Evolutionary conservation across 2,113 vertebrate genomes (phyloP).

Genomic region (Naja naja): DNA sequence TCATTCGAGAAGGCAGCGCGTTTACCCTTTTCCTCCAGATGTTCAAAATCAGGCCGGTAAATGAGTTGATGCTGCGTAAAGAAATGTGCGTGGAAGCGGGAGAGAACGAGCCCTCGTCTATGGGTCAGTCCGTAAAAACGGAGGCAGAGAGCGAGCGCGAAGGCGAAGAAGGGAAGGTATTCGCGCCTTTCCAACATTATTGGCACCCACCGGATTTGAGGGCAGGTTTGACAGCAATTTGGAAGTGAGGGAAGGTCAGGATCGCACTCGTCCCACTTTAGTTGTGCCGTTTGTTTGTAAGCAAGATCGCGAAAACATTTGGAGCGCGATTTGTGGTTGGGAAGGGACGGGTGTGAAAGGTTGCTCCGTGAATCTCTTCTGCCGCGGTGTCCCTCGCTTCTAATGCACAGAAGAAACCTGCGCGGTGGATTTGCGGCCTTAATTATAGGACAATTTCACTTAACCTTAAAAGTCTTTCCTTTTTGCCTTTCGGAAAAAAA

Average conservation of each 20-base stretch:
- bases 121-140: neutral
- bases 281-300: neutral
- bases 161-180: neutral
- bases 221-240: constrained; percentile 31
- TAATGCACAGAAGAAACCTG: constrained; percentile 29
- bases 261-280: constrained; percentile 33
- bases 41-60: neutral
- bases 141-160: neutral
- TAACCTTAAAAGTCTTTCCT: constrained; percentile 8
- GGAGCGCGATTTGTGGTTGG: neutral
- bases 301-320: neutral
- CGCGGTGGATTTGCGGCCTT: constrained; percentile 50
- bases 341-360: neutral
- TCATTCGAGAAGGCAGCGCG: neutral
- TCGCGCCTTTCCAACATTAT: neutral
- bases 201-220: neutral
- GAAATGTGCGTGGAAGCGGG: neutral
- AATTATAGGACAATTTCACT: constrained; percentile 36
- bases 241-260: constrained; percentile 60
- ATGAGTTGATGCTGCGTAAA: neutral
- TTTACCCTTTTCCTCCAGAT: neutral
- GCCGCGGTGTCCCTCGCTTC: constrained; percentile 4
- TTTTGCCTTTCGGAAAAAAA: neutral
- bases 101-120: neutral
- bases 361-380: neutral